A percentile compares a stretch with the other conserved stretches of the same genome.
These are phyloP conservation scores for Acleris holmiana DNA, from an alignment of 2,888 invertebrate genomes.

Conservation along the genomic window DNA sequence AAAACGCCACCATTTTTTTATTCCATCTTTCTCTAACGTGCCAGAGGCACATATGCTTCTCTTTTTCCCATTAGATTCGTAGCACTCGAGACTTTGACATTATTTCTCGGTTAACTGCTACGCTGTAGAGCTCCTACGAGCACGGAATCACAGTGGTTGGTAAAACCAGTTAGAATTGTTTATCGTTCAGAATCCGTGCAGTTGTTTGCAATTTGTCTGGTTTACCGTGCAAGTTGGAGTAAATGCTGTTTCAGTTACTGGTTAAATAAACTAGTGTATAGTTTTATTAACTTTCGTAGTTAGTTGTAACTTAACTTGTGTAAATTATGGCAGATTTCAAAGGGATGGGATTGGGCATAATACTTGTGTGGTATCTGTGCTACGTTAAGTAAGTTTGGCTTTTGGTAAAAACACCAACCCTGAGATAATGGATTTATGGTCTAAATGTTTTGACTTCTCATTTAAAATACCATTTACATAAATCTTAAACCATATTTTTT, in stretches of 20 bases:
- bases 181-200: constrained; percentile 8
- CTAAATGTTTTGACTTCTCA: no score
- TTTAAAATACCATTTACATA: no score
- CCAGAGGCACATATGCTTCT: constrained; percentile 31
- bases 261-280: background rate
- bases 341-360: no score
- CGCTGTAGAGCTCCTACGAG: constrained; percentile 44
- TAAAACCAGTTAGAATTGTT: background rate
- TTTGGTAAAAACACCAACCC: no score
- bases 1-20: constrained; percentile 42
- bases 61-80: constrained; percentile 41
- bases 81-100: constrained; percentile 40
- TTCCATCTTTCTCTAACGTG: constrained; percentile 37
- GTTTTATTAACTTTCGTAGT: no score
- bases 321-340: no score
- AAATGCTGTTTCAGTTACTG: background rate
- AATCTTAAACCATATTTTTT: no score
- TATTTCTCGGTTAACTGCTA: constrained; percentile 42
- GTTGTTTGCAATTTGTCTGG: constrained; percentile 9
- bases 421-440: no score
- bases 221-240: background rate
- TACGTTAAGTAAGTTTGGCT: no score
- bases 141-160: constrained; percentile 19
- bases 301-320: no score
- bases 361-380: no score